Percentiles rank a stretch among this genome's conserved stretches.
Conservation (phyloP, 2,888 invertebrate species). For the Tipula helvola region DNA sequence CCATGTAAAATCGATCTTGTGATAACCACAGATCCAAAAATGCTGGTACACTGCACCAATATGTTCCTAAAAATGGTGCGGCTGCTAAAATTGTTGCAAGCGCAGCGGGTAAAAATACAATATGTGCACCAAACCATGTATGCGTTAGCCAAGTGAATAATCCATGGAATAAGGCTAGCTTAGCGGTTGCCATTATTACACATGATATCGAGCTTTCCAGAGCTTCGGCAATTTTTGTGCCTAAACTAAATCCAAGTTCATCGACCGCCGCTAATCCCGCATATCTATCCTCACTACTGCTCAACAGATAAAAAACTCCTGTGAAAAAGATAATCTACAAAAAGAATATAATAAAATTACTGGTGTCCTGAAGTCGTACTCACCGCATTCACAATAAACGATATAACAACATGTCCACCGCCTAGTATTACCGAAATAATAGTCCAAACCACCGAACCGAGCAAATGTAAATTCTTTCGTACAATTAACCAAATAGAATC, state of each 20-base stretch:
- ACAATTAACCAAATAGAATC: slow-evolving; percentile 81
- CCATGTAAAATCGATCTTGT: slow-evolving; percentile 70
- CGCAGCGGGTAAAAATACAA: slow-evolving; percentile 83
- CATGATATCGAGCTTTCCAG: slow-evolving; percentile 82
- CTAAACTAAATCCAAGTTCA: slow-evolving; percentile 65
- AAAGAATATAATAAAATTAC: slow-evolving; percentile 16
- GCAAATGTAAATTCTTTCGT: slow-evolving; percentile 82
- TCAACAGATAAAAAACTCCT: slow-evolving; percentile 88
- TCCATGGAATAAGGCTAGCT: slow-evolving; percentile 94
- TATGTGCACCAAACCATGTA: slow-evolving; percentile 84
- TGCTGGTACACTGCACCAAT: slow-evolving; percentile 90
- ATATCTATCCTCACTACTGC: slow-evolving; percentile 72
- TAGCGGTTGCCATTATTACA: slow-evolving; percentile 91
- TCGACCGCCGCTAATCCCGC: slow-evolving; percentile 86
- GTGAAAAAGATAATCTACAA: slow-evolving; percentile 90
- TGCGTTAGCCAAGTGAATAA: slow-evolving; percentile 98
- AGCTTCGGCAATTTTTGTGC: slow-evolving; percentile 65
- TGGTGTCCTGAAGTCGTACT: slow-evolving; percentile 18
- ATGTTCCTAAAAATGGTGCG: slow-evolving; percentile 91
- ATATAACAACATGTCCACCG: slow-evolving; percentile 80
- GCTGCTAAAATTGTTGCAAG: slow-evolving; percentile 88
- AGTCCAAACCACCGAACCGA: slow-evolving; percentile 75
- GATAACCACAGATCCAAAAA: slow-evolving; percentile 90
- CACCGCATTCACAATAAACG: slow-evolving; percentile 74
- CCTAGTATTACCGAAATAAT: slow-evolving; percentile 75